Evolutionary conservation across 2,113 vertebrate genomes (phyloP), one percentile per base, ranked within the genome.

Genomic region (Pithys albifrons): DNA sequence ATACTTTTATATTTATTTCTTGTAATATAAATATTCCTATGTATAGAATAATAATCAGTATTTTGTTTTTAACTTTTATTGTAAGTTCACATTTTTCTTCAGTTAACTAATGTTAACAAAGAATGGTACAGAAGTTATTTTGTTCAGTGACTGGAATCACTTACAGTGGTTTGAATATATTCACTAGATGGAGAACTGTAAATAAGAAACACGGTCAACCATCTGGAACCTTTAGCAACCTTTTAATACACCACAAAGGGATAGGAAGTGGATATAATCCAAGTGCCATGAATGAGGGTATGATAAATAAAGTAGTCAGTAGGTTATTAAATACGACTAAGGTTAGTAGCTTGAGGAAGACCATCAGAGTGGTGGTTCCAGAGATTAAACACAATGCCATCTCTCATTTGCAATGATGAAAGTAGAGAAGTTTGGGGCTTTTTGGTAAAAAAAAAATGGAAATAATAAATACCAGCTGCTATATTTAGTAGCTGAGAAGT

Each of bases 1-100:
- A 58, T 94, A 95, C 82, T 94, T 97, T 97, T 95, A 75, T 98
- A 98, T 98, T 98, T 98, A 98, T 98, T 98, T 98, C 97, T 96
- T 98, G 97, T 97, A 97, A 97, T 97, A 96, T 98, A 97, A 95
- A 83, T 93, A 97, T 96, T 97, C 88, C 28, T 97, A 82, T 97
- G 95, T 98, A 96, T 96, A 98, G 96, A 95, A 78, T 96, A 51
- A 88, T 76, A 92, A 88, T 72, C 66, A 81, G 13, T 95, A 58
- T 66, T 97, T 95, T 96, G 74, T 88, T 97, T 84, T 90, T 96
- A 94, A 97, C 79, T 94, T 97, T 76, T 95, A 76, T 75, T 95
- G 35, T 91, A 94, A 91, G 70, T 92, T 96, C 91, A 37, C 45
- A n/a, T 86, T 89, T 88, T 58, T 73, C 83, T 77, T 80, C 81